Evolutionary conservation across 2,888 invertebrate genomes (phyloP), one percentile per base, ranked within the genome.

Genomic region (Ochropleura plecta): DNA sequence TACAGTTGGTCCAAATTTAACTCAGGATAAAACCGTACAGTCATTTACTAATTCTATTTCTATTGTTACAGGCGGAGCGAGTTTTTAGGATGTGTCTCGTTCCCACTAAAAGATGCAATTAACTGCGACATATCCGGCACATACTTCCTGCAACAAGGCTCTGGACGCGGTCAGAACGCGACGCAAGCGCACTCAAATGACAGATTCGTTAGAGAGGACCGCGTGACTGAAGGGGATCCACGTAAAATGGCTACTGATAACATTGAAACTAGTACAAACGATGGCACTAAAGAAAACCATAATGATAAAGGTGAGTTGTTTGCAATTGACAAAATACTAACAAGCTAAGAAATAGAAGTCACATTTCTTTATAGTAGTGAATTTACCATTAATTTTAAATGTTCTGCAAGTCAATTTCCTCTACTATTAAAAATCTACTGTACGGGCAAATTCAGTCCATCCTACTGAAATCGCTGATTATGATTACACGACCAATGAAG

Each of bases 61-160:
- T 30, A 64, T 96, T 96, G 94, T 98, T 97, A 20, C 97, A 99
- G 99, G 97, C 98, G 98, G 96, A 99, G 98, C 97, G 99, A 99
- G 96, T 98, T 99, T 95, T 97, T 99, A 96, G 99, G 99, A 97
- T 99, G 99, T 95, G 98, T 98, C 98, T 98, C 98, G 95, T 98
- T 99, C 96, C 98, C 98, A 89, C 97, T 99, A 90, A 98, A 98
- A 95, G 97, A 98, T 97, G 97, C 98, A 88, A 97, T 98, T 95
- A 97, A 97, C 97, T 97, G 97, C 96, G 97, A 97, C 91, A 92
- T 95, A 90, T 90, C 96, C 89, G 98, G 98, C 89, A 97, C 98
- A 88, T 98, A 97, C 95, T 97, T 97, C 93, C 97, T 98, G 89
- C 97, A 98, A 91, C 97, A 92, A 85, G 90, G 91, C 86, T 88